Base-by-base conservation (phyloP, 2,113 vertebrate species). In the Scalopus aquaticus region DNA sequence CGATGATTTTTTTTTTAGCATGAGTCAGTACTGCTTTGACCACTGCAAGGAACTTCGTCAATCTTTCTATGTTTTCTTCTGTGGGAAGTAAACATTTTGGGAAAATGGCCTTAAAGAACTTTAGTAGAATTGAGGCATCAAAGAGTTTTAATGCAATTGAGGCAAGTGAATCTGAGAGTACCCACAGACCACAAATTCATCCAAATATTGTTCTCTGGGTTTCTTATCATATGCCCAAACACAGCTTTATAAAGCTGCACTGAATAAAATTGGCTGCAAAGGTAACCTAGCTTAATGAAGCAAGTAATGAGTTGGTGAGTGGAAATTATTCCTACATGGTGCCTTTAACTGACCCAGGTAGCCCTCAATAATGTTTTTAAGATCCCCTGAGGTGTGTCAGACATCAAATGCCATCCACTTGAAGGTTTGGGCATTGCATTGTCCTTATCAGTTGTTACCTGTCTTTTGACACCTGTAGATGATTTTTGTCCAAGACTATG, bases 231-330 rank as follows among this genome's bases (percentile, higher is more conserved):
- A 67, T 83, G 6, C 35, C 74, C 79, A 77, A 37, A 1, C 72
- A 73, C 17, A 76, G 65, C 72, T 74, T 86, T 73, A 74, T 83
- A 87, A 89, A 92, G 79, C 51, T 76, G 32, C 49, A 83, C 19
- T 87, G 28, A 85, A 88, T 67, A 89, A 97, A 95, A 94, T 10
- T 73, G 56, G 17, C 65, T 89, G 9, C 46, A 86, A 76, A 96
- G 58, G 86, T 81, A 96, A 89, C 79, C 83, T 70, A 87, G 90
- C 16, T 89, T 91, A 90, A 95, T 83, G 64, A 94, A 87, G 74
- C 83, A 93, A 94, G 60, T 49, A 44, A 89, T 91, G 82, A 91
- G 49, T 65, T 72, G 42, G 26, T 86, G 51, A 92, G 44, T 35
- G 91, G 90, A 93, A 90, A 91, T 83, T 69, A 95, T 93, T 90